These are phyloP conservation scores for Notothenia coriiceps DNA, from an alignment of 2,113 vertebrate genomes.

Conservation along the genomic window DNA sequence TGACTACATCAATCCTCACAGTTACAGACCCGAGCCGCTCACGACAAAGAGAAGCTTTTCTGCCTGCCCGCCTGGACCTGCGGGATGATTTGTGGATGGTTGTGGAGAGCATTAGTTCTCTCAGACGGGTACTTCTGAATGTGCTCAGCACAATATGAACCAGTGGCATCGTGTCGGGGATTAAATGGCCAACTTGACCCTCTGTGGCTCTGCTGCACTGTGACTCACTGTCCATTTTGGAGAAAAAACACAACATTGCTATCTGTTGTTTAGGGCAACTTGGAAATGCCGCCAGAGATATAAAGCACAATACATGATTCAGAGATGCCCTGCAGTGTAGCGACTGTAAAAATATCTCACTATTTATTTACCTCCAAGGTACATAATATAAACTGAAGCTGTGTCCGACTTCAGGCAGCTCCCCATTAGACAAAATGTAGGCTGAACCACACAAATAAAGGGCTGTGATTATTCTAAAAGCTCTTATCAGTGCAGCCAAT, in stretches of 20 bases:
- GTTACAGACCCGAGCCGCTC: constrained; percentile 46
- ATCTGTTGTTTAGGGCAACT: neutral
- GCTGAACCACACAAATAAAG: too few species aligned
- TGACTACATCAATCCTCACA: constrained; percentile 64
- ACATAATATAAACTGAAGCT: constrained; percentile 12
- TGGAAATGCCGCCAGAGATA: neutral
- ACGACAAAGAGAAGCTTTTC: constrained; percentile 28
- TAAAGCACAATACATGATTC: neutral
- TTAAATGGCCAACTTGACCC: constrained; percentile 30
- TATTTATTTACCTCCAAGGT: neutral
- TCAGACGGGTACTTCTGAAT: constrained; percentile 40
- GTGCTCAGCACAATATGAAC: constrained; percentile 14
- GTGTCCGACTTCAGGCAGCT: neutral
- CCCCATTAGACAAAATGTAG: too few species aligned
- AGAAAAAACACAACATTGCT: neutral
- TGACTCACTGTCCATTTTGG: neutral
- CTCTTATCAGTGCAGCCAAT: too few species aligned
- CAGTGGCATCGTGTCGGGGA: constrained; percentile 32
- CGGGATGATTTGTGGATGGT: constrained; percentile 62
- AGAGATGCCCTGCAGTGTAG: neutral
- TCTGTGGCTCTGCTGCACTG: constrained; percentile 16
- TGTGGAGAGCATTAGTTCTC: constrained; percentile 23
- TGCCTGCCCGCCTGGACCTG: constrained; percentile 12
- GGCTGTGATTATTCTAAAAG: too few species aligned
- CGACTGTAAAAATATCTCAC: constrained; percentile 5